These are phyloP conservation scores for Sepiola atlantica DNA, from an alignment of 2,888 invertebrate genomes.

Conservation along the genomic window DNA sequence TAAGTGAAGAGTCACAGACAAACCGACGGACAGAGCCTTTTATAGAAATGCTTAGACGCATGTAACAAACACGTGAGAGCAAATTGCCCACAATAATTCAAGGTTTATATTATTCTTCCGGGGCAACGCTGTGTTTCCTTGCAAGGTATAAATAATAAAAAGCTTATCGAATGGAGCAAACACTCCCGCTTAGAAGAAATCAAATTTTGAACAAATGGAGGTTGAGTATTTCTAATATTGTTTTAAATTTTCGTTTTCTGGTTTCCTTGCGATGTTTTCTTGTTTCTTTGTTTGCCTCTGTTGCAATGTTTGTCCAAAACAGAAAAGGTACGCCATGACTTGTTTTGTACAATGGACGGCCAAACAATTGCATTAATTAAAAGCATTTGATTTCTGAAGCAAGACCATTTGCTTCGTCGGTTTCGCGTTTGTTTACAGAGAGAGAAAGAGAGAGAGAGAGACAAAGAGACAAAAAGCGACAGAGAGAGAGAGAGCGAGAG, in stretches of 20 bases:
- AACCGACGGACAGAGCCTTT: too few relatives aligned
- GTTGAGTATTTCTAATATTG: not conserved
- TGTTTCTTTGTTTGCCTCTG: not conserved
- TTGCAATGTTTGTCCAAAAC: not conserved
- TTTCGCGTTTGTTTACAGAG: not conserved
- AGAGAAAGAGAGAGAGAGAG: not conserved
- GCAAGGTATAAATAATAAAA: not conserved
- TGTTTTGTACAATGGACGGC: slow-evolving; percentile 9
- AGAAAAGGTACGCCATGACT: not conserved
- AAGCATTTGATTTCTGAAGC: not conserved
- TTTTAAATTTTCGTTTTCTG: not conserved
- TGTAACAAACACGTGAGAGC: too few relatives aligned
- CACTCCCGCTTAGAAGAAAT: not conserved
- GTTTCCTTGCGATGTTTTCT: not conserved
- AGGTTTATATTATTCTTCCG: too few relatives aligned
- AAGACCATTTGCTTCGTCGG: not conserved
- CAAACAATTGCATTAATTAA: slow-evolving; percentile 16
- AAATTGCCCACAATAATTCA: too few relatives aligned
- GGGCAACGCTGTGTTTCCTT: too few relatives aligned
- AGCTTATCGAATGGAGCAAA: not conserved
- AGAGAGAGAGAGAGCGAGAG: not conserved
- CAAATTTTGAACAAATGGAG: not conserved
- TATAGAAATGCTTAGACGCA: too few relatives aligned
- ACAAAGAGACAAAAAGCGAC: not conserved
- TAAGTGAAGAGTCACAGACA: too few relatives aligned